A percentile compares a stretch with the other conserved stretches of the same genome.
phyloP scores from a whole-genome alignment of 2,888 invertebrate genomes.

The Amitus sp. region DNA sequence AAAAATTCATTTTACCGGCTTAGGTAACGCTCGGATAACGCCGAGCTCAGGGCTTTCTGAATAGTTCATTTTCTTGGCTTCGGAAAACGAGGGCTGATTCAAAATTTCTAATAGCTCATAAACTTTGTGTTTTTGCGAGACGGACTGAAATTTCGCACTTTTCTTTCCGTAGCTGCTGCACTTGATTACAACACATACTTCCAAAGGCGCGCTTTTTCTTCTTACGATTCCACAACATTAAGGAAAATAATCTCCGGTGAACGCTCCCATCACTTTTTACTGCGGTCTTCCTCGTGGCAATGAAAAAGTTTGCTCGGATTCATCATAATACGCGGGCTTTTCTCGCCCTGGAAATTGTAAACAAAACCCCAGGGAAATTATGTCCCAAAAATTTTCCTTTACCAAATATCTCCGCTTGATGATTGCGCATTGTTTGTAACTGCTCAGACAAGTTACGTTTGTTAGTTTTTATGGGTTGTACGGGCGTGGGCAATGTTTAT shows the following conservation, averaged over 20 bases:
- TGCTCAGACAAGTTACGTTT: no score
- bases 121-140: slow-evolving; percentile 18
- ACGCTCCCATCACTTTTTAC: not conserved
- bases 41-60: slow-evolving; percentile 10
- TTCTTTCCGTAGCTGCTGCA: not conserved
- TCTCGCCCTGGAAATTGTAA: not conserved
- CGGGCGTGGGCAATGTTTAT: no score
- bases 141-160: not conserved
- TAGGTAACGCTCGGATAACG: not conserved
- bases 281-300: not conserved
- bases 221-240: not conserved
- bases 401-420: not conserved
- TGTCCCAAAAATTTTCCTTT: not conserved
- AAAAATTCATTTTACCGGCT: slow-evolving; percentile 3
- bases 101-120: slow-evolving; percentile 9
- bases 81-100: slow-evolving; percentile 1
- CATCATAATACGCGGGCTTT: not conserved
- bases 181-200: slow-evolving; percentile 2
- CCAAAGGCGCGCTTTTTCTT: not conserved
- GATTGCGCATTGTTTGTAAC: not conserved
- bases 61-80: slow-evolving; percentile 11
- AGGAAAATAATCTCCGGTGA: not conserved
- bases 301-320: not conserved
- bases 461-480: no score
- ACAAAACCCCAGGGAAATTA: not conserved